Conservation (phyloP, 2,888 invertebrate species). For the Xestia xanthographa region DNA sequence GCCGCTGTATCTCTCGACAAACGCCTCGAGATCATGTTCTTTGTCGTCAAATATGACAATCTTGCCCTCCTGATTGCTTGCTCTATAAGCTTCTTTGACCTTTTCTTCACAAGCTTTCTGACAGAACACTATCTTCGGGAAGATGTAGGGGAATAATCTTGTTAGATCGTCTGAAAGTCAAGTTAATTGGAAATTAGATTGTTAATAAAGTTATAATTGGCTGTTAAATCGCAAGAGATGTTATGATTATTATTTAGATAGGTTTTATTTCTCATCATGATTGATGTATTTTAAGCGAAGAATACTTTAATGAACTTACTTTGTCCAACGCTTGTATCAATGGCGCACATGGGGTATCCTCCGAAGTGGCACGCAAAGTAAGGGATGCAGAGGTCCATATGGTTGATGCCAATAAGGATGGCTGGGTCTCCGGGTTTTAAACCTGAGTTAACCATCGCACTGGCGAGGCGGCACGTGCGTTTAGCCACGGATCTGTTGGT, state of each 20-base stretch:
- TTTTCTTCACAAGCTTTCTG: slow-evolving; percentile 69
- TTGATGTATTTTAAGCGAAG: background rate
- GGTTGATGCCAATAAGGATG: slow-evolving; percentile 73
- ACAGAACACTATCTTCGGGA: slow-evolving; percentile 76
- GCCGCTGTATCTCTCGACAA: slow-evolving; percentile 71
- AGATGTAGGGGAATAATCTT: slow-evolving; percentile 62
- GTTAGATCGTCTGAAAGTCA: slow-evolving; percentile 65
- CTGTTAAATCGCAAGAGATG: background rate
- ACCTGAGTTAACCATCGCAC: slow-evolving; percentile 73
- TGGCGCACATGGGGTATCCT: slow-evolving; percentile 72
- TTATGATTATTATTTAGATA: background rate
- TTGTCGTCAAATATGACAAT: slow-evolving; percentile 74
- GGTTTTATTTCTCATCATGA: background rate
- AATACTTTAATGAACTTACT: slow-evolving; percentile 59
- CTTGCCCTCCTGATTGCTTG: slow-evolving; percentile 57
- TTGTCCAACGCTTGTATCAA: slow-evolving; percentile 69
- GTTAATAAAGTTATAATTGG: slow-evolving; percentile 4
- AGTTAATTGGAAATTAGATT: slow-evolving; percentile 5
- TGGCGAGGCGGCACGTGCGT: slow-evolving; percentile 71
- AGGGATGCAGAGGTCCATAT: slow-evolving; percentile 75
- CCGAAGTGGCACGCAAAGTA: slow-evolving; percentile 75
- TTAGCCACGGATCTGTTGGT: slow-evolving; percentile 74
- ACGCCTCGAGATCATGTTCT: slow-evolving; percentile 68
- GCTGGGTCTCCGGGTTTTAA: slow-evolving; percentile 73
- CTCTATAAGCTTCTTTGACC: slow-evolving; percentile 66